Percentiles rank a stretch among this genome's conserved stretches.
phyloP scores from a whole-genome alignment of 1,140 invertebrate genomes.

The Homalodisca vitripennis region DNA sequence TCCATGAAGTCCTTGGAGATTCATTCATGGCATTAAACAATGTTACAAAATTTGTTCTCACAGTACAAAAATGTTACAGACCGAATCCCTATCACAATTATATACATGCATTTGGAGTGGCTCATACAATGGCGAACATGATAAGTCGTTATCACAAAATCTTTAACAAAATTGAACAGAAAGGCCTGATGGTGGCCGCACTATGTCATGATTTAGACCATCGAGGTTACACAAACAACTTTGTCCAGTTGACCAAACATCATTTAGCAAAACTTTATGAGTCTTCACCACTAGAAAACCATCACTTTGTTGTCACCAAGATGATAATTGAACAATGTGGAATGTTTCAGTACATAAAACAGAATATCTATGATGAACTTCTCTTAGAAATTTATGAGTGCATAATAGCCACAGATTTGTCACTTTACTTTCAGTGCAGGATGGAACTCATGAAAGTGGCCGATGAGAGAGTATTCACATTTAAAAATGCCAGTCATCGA shows the following conservation, averaged over 20 bases:
- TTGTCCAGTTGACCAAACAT: constrained; percentile 51
- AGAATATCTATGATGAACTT: constrained; percentile 39
- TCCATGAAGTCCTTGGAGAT: constrained; percentile 25
- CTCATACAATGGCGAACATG: constrained; percentile 58
- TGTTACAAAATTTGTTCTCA: constrained; percentile 49
- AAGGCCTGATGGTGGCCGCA: constrained; percentile 53
- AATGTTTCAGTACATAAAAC: constrained; percentile 22
- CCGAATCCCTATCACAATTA: constrained; percentile 59
- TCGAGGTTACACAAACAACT: constrained; percentile 58
- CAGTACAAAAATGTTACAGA: constrained; percentile 52
- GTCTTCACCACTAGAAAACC: constrained; percentile 55
- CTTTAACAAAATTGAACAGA: constrained; percentile 53
- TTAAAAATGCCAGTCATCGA: constrained; percentile 1
- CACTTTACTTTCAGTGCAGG: constrained; percentile 51
- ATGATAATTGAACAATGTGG: constrained; percentile 47
- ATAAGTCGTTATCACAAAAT: constrained; percentile 49
- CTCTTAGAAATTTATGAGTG: constrained; percentile 52
- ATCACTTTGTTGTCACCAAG: constrained; percentile 55
- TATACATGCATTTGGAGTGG: constrained; percentile 57
- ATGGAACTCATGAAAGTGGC: constrained; percentile 15
- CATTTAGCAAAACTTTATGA: constrained; percentile 53
- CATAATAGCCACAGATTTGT: constrained; percentile 57
- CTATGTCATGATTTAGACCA: constrained; percentile 60
- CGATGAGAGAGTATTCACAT: neutral
- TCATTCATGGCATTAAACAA: constrained; percentile 21